Percentiles rank a stretch among this genome's conserved stretches.
Evolutionary conservation across 2,797 vertebrate genomes (phyloP).

Genomic region (Salmo trutta): DNA sequence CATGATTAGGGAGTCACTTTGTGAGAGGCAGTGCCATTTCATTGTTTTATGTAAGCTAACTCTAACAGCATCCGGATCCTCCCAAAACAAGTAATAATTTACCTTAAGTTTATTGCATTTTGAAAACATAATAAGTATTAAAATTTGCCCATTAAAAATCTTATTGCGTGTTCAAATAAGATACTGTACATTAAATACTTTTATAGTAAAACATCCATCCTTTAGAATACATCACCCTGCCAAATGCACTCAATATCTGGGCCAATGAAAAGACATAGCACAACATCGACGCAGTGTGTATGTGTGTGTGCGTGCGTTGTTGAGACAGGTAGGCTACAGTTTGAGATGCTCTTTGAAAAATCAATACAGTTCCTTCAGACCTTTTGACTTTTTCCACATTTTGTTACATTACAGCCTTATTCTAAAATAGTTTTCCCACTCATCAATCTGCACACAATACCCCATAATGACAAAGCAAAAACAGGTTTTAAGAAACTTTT

Average conservation of each 20-base stretch:
- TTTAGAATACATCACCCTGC: not conserved
- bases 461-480: too few species aligned
- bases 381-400: too few species aligned
- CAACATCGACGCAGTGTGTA: constrained; percentile 14
- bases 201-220: not conserved
- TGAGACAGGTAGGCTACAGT: not conserved
- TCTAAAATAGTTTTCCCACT: too few species aligned
- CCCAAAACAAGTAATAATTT: not conserved
- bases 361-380: too few species aligned
- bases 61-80: not conserved
- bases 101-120: not conserved
- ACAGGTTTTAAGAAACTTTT: too few species aligned
- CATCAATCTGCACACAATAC: too few species aligned
- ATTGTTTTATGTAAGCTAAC: constrained; percentile 1
- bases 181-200: not conserved
- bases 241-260: constrained; percentile 13
- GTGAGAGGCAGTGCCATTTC: not conserved
- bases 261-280: constrained; percentile 10
- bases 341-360: too few species aligned
- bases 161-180: not conserved
- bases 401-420: too few species aligned
- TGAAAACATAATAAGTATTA: not conserved
- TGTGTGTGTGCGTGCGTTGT: constrained; percentile 17
- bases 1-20: constrained; percentile 1
- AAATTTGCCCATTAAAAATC: not conserved